A percentile compares a stretch with the other conserved stretches of the same genome.
Evolutionary conservation across 2,797 vertebrate species (phyloP).

Genomic region (Sphenopsis melanotis): DNA sequence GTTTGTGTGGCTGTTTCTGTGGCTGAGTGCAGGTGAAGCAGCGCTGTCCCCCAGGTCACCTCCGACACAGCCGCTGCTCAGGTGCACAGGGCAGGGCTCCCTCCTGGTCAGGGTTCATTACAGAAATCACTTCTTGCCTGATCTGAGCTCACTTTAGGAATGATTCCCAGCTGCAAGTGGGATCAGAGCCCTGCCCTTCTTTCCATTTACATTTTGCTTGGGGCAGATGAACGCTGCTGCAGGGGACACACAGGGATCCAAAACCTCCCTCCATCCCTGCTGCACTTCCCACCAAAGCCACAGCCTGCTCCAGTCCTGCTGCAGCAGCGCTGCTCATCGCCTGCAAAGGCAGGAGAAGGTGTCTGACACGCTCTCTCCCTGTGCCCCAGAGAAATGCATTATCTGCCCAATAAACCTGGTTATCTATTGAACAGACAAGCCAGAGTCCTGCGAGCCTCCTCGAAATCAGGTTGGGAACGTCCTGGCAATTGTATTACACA

Average conservation of each 20-base stretch:
- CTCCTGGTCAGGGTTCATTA: neutral
- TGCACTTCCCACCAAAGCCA: fast-evolving
- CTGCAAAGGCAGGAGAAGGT: neutral
- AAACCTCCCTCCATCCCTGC: neutral
- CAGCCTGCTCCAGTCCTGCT: fast-evolving
- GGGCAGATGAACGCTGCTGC: neutral
- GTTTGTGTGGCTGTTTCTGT: neutral
- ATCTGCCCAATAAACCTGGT: conserved; percentile 18
- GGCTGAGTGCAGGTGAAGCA: neutral
- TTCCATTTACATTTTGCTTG: neutral
- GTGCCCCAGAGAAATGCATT: neutral
- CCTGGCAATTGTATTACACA: neutral
- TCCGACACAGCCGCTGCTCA: fast-evolving
- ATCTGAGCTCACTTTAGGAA: neutral
- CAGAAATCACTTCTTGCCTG: neutral
- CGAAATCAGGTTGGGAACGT: neutral
- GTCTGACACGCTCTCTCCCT: neutral
- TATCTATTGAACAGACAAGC: conserved; percentile 21
- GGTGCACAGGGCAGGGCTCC: neutral
- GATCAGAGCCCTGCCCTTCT: neutral
- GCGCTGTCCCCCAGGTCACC: neutral
- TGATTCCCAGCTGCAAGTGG: neutral
- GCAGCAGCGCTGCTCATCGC: neutral
- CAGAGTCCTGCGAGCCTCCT: neutral
- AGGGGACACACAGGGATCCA: neutral